Base-by-base conservation (phyloP, 2,113 vertebrate genomes). In the Vicugna pacos region DNA sequence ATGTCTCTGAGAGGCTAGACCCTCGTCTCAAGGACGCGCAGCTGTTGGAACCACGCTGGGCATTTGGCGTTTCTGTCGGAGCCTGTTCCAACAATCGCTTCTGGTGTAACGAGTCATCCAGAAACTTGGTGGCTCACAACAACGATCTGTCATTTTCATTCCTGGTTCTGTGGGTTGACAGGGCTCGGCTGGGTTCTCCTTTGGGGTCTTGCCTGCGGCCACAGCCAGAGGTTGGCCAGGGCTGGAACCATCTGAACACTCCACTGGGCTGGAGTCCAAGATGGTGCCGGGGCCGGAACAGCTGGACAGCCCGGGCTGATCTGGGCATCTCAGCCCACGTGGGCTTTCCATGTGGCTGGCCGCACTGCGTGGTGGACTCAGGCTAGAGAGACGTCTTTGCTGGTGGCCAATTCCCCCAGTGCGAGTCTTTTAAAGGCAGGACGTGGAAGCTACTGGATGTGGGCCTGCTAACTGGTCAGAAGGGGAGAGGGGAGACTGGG, bases 221-320 rank as follows among this genome's bases (percentile, higher is more conserved):
- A 26, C 35, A 48, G 5, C 52, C 42, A 67, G 50, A 32, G 69
- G 8, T 24, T 26, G 38, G 72, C 80, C 30, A 9, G 15, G 42
- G 12, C 58, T 62, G 42, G 42, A 69, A 26, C 67, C 50, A 75
- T 32, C 6, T 50, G 84, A 79, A 35, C 14, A 5, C 50, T 64
- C 12, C 56, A 26, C 12, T 28, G 20, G 24, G 13, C n/a, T 86
- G 73, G 28, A 22, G 13, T 32, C 35, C 90, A 60, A 8, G 15
- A n/a, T 14, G 14, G 4, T 46, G n/a, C 28, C 1, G 12, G 13
- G n/a, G 17, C 42, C 54, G 22, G 10, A 16, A 20, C 3, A 4
- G 38, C 48, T 20, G 65, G 38, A 52, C 3, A 24, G 6, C 26
- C 70, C 8, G 1, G 62, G 46, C 19, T 19, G 10, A 20, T 6